These are phyloP conservation scores for Epinotia brunnichana DNA, from an alignment of 2,888 invertebrate genomes.

Conservation along the genomic window DNA sequence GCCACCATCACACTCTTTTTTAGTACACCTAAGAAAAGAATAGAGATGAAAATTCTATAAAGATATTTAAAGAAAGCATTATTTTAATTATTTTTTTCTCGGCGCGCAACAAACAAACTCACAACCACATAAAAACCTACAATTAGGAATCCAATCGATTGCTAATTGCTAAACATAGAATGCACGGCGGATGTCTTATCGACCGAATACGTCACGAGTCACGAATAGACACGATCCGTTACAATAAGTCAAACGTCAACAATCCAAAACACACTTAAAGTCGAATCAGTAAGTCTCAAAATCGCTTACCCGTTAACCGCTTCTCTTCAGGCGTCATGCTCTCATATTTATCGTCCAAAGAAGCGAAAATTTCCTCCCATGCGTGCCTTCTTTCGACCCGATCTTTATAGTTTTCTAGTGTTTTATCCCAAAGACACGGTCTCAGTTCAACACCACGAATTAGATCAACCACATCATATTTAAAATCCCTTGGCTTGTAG, in stretches of 20 bases:
- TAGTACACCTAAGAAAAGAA: no score
- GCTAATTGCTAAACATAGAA: not conserved
- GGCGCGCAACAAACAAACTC: not conserved
- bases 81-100: no score
- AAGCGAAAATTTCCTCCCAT: conserved; percentile 73
- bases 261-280: not conserved
- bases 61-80: no score
- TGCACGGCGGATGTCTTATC: conserved; percentile 8
- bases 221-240: conserved; percentile 15
- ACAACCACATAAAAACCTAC: not conserved
- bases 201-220: conserved; percentile 19
- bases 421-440: conserved; percentile 75
- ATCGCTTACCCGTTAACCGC: conserved; percentile 64
- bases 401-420: conserved; percentile 73
- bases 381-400: conserved; percentile 67
- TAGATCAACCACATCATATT: conserved; percentile 67
- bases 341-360: conserved; percentile 66
- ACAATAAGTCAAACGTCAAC: conserved; percentile 8
- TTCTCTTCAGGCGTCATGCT: conserved; percentile 66
- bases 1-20: no score
- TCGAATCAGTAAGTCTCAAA: conserved; percentile 42
- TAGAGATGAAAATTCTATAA: no score
- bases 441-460: conserved; percentile 63
- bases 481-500: conserved; percentile 60
- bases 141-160: not conserved